These are phyloP conservation scores for Pelochelys cantorii DNA, from an alignment of 2,797 vertebrate genomes.

Conservation along the genomic window DNA sequence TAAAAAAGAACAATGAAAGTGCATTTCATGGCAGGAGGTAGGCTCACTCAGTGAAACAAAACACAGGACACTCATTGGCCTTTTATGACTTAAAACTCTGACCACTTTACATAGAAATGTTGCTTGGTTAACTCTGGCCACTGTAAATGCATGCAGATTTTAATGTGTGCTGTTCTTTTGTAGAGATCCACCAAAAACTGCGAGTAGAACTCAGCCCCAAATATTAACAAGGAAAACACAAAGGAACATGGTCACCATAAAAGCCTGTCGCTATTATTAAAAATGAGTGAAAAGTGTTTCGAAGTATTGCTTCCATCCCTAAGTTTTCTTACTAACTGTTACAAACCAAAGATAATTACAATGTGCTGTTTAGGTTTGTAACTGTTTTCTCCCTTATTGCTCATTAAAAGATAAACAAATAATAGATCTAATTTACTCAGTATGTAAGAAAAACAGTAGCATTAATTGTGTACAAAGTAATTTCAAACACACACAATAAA, in stretches of 20 bases:
- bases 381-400: background rate
- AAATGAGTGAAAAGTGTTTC: background rate
- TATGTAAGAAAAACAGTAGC: background rate
- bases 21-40: background rate
- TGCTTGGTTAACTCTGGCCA: background rate
- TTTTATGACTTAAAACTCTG: background rate
- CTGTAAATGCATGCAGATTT: slow-evolving; percentile 19
- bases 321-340: background rate
- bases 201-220: background rate
- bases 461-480: background rate
- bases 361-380: background rate
- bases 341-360: background rate
- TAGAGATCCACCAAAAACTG: background rate
- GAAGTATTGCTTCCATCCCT: background rate
- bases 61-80: background rate
- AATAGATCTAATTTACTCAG: slow-evolving; percentile 7
- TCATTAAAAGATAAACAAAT: background rate
- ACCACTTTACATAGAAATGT: background rate
- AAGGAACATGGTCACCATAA: background rate
- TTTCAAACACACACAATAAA: background rate
- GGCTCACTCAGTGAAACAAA: background rate
- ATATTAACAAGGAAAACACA: background rate
- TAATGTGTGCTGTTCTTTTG: background rate
- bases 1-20: background rate
- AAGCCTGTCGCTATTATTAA: background rate